Percentiles rank a stretch among this genome's conserved stretches.
Evolutionary conservation across 2,113 vertebrate genomes (phyloP).

Genomic region (Dipodomys spectabilis): DNA sequence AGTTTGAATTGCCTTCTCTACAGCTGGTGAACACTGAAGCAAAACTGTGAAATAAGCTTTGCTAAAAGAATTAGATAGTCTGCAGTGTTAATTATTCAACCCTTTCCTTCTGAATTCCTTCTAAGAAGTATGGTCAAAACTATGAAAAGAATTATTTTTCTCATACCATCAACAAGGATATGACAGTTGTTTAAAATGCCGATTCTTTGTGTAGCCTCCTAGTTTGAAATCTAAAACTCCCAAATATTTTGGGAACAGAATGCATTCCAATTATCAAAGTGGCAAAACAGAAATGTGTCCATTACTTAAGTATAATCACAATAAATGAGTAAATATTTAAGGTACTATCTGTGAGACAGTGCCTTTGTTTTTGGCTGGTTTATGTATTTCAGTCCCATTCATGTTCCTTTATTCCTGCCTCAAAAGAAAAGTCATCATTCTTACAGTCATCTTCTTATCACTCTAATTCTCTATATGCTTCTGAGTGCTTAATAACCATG

Average conservation of each 20-base stretch:
- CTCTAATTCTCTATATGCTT: not conserved
- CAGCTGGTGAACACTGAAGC: conserved; percentile 73
- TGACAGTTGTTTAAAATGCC: not conserved
- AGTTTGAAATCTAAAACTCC: not conserved
- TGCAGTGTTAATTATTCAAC: conserved; percentile 77
- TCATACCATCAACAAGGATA: conserved; percentile 27
- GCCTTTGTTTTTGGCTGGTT: not conserved
- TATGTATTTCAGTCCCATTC: not conserved
- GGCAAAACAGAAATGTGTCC: not conserved
- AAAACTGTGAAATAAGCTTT: conserved; percentile 72
- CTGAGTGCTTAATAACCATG: not conserved
- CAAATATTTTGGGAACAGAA: conserved; percentile 35
- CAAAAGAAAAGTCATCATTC: not conserved
- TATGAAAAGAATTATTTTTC: conserved; percentile 32
- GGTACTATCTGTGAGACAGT: not conserved
- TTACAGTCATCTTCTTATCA: not conserved
- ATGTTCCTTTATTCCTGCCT: not conserved
- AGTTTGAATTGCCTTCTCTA: conserved; percentile 76
- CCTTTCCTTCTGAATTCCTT: conserved; percentile 59
- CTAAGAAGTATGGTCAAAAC: conserved; percentile 54
- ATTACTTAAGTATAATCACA: not conserved
- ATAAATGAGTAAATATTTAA: not conserved
- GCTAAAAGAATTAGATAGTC: conserved; percentile 74
- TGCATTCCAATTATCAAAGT: conserved; percentile 18
- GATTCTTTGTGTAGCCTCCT: conserved; percentile 14